phyloP scores from a whole-genome alignment of 2,888 invertebrate genomes.

The Lepidochrysops patricia region DNA sequence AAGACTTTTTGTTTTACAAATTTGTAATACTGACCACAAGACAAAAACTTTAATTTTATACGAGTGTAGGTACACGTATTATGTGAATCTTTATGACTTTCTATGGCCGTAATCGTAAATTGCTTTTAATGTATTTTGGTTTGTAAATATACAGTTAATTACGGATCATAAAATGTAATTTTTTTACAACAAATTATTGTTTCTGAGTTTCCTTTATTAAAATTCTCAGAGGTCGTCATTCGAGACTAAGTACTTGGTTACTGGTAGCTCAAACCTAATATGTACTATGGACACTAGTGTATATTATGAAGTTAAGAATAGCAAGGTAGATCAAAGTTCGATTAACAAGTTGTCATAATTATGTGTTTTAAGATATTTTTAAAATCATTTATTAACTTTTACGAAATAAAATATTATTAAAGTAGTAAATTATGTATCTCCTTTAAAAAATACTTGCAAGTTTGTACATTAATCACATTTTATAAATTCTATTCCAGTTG shows the following conservation, averaged over 20 bases:
- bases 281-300: too few relatives aligned
- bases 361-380: too few relatives aligned
- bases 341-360: too few relatives aligned
- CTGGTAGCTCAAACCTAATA: background rate
- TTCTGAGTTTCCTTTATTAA: slow-evolving; percentile 10
- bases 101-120: slow-evolving; percentile 1
- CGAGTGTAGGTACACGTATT: background rate
- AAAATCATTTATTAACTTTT: too few relatives aligned
- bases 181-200: slow-evolving; percentile 5
- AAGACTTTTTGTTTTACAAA: background rate
- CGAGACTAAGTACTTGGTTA: background rate
- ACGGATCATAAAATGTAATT: background rate
- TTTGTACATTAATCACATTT: too few relatives aligned
- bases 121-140: background rate
- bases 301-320: too few relatives aligned
- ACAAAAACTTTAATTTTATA: background rate
- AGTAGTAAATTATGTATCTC: too few relatives aligned
- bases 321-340: too few relatives aligned
- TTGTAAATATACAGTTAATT: slow-evolving; percentile 3
- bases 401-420: too few relatives aligned
- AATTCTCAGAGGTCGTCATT: slow-evolving; percentile 2
- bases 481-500: too few relatives aligned
- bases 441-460: too few relatives aligned
- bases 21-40: background rate
- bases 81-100: background rate